These are phyloP conservation scores for Lagenorhynchus albirostris DNA, from an alignment of 2,113 vertebrate species.

Conservation along the genomic window DNA sequence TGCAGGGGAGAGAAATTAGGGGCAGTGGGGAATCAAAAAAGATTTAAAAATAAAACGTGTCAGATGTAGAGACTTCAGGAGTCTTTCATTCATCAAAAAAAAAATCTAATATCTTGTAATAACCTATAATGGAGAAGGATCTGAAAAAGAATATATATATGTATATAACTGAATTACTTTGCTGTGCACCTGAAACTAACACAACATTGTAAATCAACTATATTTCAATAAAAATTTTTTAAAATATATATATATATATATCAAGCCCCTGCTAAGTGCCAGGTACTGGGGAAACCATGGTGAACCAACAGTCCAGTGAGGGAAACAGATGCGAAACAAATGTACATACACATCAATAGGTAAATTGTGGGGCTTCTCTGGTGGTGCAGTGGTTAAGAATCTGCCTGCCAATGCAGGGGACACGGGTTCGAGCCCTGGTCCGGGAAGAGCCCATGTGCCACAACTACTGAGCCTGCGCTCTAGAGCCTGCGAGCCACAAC, in stretches of 20 bases:
- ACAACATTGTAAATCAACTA: background rate
- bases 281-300: background rate
- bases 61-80: background rate
- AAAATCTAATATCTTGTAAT: no score
- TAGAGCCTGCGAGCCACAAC: no score
- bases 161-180: background rate
- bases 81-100: background rate
- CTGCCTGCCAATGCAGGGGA: no score
- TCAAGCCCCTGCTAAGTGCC: background rate
- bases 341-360: background rate
- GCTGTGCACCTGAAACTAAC: background rate
- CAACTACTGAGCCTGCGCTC: no score
- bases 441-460: no score
- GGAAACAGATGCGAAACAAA: background rate
- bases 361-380: background rate
- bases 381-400: no score
- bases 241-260: background rate
- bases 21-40: background rate
- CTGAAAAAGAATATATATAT: background rate
- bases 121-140: no score
- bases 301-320: background rate
- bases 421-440: no score
- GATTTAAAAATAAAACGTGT: background rate
- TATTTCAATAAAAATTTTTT: background rate
- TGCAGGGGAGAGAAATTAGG: background rate